Percentiles rank a stretch among this genome's conserved stretches.
Evolutionary conservation across 2,888 invertebrate genomes (phyloP).

Genomic region (Leptothorax acervorum): DNA sequence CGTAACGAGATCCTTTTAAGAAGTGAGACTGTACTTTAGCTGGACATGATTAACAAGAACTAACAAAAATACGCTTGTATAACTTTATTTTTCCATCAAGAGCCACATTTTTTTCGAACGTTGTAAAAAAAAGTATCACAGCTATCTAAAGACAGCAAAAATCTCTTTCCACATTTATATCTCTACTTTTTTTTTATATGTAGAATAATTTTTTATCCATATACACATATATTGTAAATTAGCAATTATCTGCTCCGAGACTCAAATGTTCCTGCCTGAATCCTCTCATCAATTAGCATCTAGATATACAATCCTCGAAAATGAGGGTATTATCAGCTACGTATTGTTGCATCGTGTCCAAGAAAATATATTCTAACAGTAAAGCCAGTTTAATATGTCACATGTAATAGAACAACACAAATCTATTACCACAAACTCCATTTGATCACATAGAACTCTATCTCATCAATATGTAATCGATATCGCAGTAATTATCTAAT

Average conservation of each 20-base stretch:
- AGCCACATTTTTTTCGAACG: not conserved
- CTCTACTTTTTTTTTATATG: not conserved
- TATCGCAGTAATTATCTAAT: slow-evolving; percentile 12
- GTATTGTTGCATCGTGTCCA: not conserved
- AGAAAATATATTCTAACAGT: not conserved
- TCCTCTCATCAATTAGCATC: not conserved
- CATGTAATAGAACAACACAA: not conserved
- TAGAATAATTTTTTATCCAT: not conserved
- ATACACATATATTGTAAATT: not conserved
- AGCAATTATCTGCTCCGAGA: not conserved
- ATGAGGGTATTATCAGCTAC: not conserved
- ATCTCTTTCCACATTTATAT: not conserved
- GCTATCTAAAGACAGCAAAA: not conserved
- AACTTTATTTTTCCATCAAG: slow-evolving; percentile 13
- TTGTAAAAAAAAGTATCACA: not conserved
- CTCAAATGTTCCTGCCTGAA: not conserved
- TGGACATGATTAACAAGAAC: slow-evolving; percentile 19
- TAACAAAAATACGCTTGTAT: not conserved
- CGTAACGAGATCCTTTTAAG: slow-evolving; percentile 26
- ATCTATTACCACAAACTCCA: not conserved
- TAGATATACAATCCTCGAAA: not conserved
- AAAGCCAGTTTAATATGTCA: slow-evolving; percentile 3
- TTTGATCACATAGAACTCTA: slow-evolving; percentile 2
- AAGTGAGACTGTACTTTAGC: slow-evolving; percentile 16
- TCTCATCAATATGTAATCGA: slow-evolving; percentile 2